These are phyloP conservation scores for Camelus bactrianus DNA, from an alignment of 2,113 vertebrate species.

Conservation along the genomic window DNA sequence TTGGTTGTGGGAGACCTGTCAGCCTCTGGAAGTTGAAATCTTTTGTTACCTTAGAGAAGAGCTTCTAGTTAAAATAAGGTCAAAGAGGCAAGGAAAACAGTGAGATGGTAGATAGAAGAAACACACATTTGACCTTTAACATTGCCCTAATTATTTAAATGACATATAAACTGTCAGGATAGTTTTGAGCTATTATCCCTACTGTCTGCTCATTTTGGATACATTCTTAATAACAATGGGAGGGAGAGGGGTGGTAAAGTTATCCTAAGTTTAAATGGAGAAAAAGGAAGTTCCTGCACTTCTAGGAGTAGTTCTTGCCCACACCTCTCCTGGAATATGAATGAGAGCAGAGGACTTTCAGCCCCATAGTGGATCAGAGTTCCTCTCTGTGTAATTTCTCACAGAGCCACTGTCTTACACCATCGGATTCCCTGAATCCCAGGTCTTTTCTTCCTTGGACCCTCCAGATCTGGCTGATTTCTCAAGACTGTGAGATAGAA, in stretches of 20 bases:
- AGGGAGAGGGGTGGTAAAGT: background rate
- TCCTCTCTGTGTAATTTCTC: background rate
- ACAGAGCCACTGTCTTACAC: background rate
- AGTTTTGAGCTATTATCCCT: background rate
- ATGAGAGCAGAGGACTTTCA: background rate
- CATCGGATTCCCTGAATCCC: background rate
- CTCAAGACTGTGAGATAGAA: background rate
- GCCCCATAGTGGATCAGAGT: background rate
- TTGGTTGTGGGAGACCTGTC: background rate
- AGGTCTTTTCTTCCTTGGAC: background rate
- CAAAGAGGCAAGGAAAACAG: background rate
- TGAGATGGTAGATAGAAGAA: background rate
- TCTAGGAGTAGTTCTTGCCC: background rate
- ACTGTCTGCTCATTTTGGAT: background rate
- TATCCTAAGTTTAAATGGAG: background rate
- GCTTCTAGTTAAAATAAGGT: conserved; percentile 7
- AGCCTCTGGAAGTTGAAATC: background rate
- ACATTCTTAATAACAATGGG: background rate
- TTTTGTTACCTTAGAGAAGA: background rate
- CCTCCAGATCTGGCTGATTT: background rate
- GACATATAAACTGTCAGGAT: background rate
- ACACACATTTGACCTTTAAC: background rate
- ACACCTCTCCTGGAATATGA: background rate
- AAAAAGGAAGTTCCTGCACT: background rate
- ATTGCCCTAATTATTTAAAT: background rate